phyloP scores from a whole-genome alignment of 2,113 vertebrate species.

The Orthochromis malagaraziensis region DNA sequence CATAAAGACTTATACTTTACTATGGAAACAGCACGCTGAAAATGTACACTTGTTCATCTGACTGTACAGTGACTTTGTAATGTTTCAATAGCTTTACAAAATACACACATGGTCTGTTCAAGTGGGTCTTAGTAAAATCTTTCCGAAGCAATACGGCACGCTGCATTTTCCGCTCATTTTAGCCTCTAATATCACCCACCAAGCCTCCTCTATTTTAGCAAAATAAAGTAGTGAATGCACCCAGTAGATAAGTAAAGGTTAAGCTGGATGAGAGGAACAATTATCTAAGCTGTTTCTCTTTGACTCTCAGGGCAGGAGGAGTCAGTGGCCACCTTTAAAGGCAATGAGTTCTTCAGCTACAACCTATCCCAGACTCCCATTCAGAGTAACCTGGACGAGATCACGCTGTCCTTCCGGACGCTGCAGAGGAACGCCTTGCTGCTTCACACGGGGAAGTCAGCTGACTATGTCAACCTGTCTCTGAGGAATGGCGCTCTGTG shows the following conservation, averaged over 20 bases:
- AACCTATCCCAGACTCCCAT: constrained; percentile 93
- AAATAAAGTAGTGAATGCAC: not conserved
- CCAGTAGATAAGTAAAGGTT: not conserved
- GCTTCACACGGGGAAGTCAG: constrained; percentile 90
- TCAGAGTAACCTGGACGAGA: constrained; percentile 96
- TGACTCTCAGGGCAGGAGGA: constrained; percentile 80
- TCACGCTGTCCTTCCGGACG: constrained; percentile 90
- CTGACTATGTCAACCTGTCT: constrained; percentile 93
- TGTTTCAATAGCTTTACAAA: not conserved
- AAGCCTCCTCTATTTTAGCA: not conserved
- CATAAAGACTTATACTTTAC: not conserved
- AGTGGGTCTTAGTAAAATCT: not conserved
- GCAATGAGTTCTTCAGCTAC: constrained; percentile 96
- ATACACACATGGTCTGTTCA: not conserved
- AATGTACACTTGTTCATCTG: not conserved
- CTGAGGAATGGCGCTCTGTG: constrained; percentile 89
- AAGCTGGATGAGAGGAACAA: not conserved
- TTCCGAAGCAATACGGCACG: not conserved
- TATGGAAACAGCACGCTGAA: not conserved
- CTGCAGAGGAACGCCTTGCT: constrained; percentile 90
- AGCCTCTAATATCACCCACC: not conserved
- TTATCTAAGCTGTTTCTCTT: constrained; percentile 22
- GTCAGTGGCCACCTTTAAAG: constrained; percentile 90
- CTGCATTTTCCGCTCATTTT: not conserved
- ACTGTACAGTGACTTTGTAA: not conserved